phyloP scores from a whole-genome alignment of 2,888 invertebrate species.

The Chrysomela aeneicollis region DNA sequence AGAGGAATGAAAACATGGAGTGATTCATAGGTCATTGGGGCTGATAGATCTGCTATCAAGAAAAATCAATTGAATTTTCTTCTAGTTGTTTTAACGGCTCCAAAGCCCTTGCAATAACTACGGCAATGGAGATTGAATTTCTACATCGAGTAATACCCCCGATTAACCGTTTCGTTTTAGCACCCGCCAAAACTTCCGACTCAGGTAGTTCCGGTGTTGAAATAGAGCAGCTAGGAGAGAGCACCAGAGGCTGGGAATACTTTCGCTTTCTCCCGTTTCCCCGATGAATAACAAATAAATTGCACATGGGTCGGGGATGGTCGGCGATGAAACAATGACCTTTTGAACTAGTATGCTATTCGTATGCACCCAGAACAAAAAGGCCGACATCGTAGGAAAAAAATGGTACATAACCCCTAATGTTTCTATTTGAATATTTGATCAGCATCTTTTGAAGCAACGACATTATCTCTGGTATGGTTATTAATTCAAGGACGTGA shows the following conservation, averaged over 20 bases:
- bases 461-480: not conserved
- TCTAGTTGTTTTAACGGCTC: too few relatives aligned
- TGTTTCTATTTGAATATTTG: slow-evolving; percentile 12
- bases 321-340: slow-evolving; percentile 23
- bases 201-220: slow-evolving; percentile 56
- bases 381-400: slow-evolving; percentile 17
- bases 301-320: slow-evolving; percentile 15
- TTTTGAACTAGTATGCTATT: slow-evolving; percentile 24
- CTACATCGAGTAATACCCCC: slow-evolving; percentile 50
- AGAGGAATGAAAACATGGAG: too few relatives aligned
- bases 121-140: slow-evolving; percentile 41
- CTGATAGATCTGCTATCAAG: too few relatives aligned
- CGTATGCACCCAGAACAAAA: slow-evolving; percentile 1
- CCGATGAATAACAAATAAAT: slow-evolving; percentile 31
- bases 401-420: slow-evolving; percentile 14
- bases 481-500: not conserved
- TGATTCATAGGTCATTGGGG: too few relatives aligned
- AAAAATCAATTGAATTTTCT: too few relatives aligned
- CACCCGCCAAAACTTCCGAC: slow-evolving; percentile 57
- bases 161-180: slow-evolving; percentile 51
- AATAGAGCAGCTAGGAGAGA: slow-evolving; percentile 33
- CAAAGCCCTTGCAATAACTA: too few relatives aligned
- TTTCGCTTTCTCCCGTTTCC: slow-evolving; percentile 23
- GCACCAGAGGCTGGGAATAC: slow-evolving; percentile 32
- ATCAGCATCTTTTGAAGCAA: slow-evolving; percentile 14